Conservation (phyloP, 2,888 invertebrate genomes). For the Odontocolon sp. region DNA sequence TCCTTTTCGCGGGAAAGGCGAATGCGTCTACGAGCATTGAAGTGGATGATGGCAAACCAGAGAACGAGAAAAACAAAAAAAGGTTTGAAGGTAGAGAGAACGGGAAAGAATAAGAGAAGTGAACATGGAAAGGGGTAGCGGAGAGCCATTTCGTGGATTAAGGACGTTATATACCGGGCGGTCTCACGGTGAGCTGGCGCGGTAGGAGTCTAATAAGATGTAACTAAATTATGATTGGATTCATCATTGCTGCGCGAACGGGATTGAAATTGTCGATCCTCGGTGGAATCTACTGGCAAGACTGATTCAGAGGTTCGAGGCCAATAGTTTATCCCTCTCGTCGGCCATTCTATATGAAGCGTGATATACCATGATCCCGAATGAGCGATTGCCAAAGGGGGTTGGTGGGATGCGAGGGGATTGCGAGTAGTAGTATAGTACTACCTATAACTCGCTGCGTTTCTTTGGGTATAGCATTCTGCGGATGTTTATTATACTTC, state of each 20-base stretch:
- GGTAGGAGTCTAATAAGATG: constrained; percentile 80
- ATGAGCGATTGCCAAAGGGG: constrained; percentile 76
- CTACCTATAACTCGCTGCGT: neutral
- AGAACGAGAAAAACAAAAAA: neutral
- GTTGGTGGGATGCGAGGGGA: constrained; percentile 67
- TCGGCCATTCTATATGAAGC: constrained; percentile 74
- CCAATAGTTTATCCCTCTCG: constrained; percentile 74
- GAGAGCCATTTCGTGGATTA: constrained; percentile 77
- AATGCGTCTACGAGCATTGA: constrained; percentile 6
- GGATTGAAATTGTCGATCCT: constrained; percentile 76
- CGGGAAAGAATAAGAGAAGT: constrained; percentile 56
- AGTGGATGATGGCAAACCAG: constrained; percentile 2
- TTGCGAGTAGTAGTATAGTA: constrained; percentile 7
- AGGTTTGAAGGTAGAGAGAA: neutral
- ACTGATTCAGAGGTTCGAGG: constrained; percentile 64
- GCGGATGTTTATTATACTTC: neutral
- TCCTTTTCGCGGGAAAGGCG: neutral
- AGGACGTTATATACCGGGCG: constrained; percentile 76
- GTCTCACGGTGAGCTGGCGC: constrained; percentile 78
- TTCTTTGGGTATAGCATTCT: constrained; percentile 45
- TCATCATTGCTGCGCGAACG: constrained; percentile 78
- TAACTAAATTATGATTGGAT: constrained; percentile 81
- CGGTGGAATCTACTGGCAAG: constrained; percentile 57
- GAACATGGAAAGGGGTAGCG: constrained; percentile 54
- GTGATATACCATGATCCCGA: constrained; percentile 78